A percentile compares a stretch with the other conserved stretches of the same genome.
Conservation (phyloP, 2,797 vertebrate species). For the Bryconaethiops microstoma region DNA sequence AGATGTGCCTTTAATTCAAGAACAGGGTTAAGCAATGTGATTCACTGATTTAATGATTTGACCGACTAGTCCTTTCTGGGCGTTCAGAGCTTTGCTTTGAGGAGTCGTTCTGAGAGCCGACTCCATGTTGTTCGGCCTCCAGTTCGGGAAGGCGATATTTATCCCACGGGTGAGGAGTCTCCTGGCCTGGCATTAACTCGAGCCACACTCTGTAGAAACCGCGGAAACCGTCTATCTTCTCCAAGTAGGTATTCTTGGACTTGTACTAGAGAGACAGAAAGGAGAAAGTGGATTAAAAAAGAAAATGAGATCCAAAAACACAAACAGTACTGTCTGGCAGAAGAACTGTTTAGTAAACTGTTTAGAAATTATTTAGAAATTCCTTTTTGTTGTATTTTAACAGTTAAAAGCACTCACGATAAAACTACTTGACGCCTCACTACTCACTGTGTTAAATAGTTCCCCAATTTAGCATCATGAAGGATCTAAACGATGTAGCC, state of each 20-base stretch:
- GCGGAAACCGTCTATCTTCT: conserved; percentile 93
- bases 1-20: neutral
- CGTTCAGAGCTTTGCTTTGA: neutral
- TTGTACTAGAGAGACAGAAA: conserved; percentile 70
- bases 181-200: conserved; percentile 83
- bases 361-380: too few relatives aligned
- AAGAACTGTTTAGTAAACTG: too few relatives aligned
- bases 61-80: neutral
- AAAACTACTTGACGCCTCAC: too few relatives aligned
- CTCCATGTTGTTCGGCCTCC: neutral
- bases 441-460: too few relatives aligned
- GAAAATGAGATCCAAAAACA: neutral
- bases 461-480: too few relatives aligned
- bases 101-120: neutral
- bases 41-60: neutral
- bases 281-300: neutral
- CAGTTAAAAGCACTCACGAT: too few relatives aligned
- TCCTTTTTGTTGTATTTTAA: too few relatives aligned
- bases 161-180: conserved; percentile 81
- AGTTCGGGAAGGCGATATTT: conserved; percentile 66
- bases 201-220: conserved; percentile 93
- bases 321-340: too few relatives aligned
- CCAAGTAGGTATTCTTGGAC: conserved; percentile 90
- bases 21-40: neutral
- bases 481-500: too few relatives aligned